Evolutionary conservation across 35 echinoderm and acorn worm genomes (phyloP), one percentile per base, ranked within the genome.

Genomic region (Patiria miniata): DNA sequence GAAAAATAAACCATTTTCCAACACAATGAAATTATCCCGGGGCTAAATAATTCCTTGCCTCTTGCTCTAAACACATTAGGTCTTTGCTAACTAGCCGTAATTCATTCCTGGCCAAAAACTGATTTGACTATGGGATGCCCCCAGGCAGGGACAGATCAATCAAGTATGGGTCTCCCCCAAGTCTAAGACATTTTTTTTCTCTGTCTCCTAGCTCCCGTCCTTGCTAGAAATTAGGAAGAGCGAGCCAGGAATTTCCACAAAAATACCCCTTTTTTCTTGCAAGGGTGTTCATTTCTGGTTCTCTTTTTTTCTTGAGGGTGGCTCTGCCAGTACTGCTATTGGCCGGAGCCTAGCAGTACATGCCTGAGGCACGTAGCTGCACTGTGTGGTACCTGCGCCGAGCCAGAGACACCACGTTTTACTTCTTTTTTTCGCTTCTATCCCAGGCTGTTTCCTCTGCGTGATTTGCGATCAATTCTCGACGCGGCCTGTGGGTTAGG

Each of bases 1-100:
- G 19, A 30, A 22, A 73, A 73, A 73, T 28, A 6, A 73, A 73
- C 21, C 65, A 18, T 26, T 73, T 73, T 73, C 65, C 65, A 73
- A 73, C 65, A 73, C 65, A 15, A 34, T 73, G 65, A 73, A 73
- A 73, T 73, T 34, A 73, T 34, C 65, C 65, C 29, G 26, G 65
- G 65, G 65, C 65, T 32, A 73, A 73, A 73, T 28, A 28, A 73
- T 28, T 73, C 65, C 65, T 47, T 23, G 29, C 65, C 26, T 23
- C 65, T 47, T 14, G 65, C 65, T 73, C 65, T 73, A 73, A 73
- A 73, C 65, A 73, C 65, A 73, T 73, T 73, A 73, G 65, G 65
- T 18, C 65, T 73, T 73, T 73, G 65, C 65, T 73, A 73, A 73
- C 65, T 73, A 73, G 65, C 65, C 26, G 65, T 73, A 73, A 73